These are phyloP conservation scores for Drepanosiphum platanoidis DNA, from an alignment of 2,888 invertebrate genomes.

Conservation along the genomic window DNA sequence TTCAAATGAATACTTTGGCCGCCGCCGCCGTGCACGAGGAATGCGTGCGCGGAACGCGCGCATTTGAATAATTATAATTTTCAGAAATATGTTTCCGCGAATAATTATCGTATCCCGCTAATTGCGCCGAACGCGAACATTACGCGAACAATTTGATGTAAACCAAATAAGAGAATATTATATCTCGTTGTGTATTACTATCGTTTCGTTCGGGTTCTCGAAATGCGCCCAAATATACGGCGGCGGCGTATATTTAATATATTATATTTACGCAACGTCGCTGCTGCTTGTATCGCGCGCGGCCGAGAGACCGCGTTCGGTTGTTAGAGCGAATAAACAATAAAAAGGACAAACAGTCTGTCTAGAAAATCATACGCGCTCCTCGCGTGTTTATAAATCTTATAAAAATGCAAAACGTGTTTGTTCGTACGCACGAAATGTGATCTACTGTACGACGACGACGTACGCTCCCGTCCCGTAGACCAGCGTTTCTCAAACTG, in stretches of 20 bases:
- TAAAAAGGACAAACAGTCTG: not conserved
- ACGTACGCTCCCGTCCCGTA: no score
- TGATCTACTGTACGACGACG: not conserved
- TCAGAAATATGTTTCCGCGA: no score
- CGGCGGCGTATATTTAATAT: no score
- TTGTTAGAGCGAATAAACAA: conserved; percentile 20
- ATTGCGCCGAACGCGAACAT: not conserved
- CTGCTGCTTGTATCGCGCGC: not conserved
- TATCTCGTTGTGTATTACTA: no score
- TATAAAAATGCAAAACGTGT: conserved; percentile 40
- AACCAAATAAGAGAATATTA: not conserved
- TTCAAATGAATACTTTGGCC: no score
- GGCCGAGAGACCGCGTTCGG: conserved; percentile 1
- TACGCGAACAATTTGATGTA: not conserved
- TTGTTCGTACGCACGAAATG: conserved; percentile 8
- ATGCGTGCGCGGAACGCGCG: no score
- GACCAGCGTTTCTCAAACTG: no score
- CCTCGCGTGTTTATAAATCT: conserved; percentile 34
- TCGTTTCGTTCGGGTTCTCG: no score
- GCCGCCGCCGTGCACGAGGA: no score
- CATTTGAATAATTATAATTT: no score
- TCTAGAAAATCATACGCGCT: conserved; percentile 22
- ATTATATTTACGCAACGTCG: not conserved
- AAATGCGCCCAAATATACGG: not conserved
- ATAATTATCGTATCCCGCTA: no score